Evolutionary conservation across 2,113 vertebrate species (phyloP), one percentile per base, ranked within the genome.

Genomic region (Sakesphorus luctuosus): DNA sequence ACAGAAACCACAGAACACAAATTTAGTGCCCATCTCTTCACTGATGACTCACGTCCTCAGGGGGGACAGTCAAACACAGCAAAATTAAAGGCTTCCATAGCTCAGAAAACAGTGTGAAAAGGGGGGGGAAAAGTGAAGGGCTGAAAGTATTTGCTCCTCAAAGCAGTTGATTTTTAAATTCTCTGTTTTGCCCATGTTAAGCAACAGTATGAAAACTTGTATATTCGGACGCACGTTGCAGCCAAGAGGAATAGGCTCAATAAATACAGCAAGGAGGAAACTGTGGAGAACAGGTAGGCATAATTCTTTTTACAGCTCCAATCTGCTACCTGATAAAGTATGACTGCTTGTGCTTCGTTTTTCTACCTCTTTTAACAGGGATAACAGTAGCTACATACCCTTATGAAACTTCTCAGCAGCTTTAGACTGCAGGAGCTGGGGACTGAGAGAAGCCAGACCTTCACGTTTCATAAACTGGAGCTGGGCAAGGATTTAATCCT

Each of bases 81-180:
- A 26, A 93, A 89, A 88, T 81, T 72, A 77, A 92, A 94, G 90
- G 78, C 36, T 86, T 84, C 50, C 56, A 43, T 26, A 71, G 56
- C 44, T 71, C 9, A 10, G 62, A 92, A 65, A 91, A 86, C 43
- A 50, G 35, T 78, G 16, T 44, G 44, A 74, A 86, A 91, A 91
- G 55, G 44, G 25, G 40, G 90, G 87, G 21, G 77, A 56, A 23
- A 89, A 89, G 62, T 9, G 66, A 86, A 62, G 38, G 25, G 29
- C 38, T 94, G 73, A 90, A 91, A 94, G 84, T 72, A 84, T 23
- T 76, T 17, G 0, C 44, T 88, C 21, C 76, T 71, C 56, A 53
- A 31, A 79, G 88, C 13, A 17, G 43, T 1, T 2, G 7, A 40
- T 77, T 84, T 91, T 90, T 14, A 62, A 80, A 63, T 75, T 72